Percentiles rank a stretch among this genome's conserved stretches.
phyloP scores from a whole-genome alignment of 92 coral and sea anemone species.

The Plumapathes pennacea region DNA sequence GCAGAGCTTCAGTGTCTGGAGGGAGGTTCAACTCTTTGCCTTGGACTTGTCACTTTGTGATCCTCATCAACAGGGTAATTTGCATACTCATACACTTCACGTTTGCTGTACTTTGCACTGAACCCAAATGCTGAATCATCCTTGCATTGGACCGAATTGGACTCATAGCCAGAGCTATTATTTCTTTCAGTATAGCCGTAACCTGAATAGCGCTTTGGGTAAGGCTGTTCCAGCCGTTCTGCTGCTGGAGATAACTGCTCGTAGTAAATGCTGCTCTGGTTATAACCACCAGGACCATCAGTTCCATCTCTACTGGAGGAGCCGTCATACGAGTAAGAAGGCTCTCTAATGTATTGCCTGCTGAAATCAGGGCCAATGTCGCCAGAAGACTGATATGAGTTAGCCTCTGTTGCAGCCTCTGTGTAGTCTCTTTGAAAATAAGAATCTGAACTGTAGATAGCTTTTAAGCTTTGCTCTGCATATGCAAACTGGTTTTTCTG shows the following conservation, averaged over 20 bases:
- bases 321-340: not conserved
- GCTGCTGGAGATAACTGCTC: slow-evolving; percentile 85
- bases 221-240: slow-evolving; percentile 43
- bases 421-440: slow-evolving; percentile 23
- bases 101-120: slow-evolving; percentile 55
- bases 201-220: slow-evolving; percentile 35
- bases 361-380: slow-evolving; percentile 13
- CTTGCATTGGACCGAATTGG: slow-evolving; percentile 19
- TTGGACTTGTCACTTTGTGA: slow-evolving; percentile 9
- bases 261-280: slow-evolving; percentile 53
- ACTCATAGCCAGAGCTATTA: slow-evolving; percentile 40
- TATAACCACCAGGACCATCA: slow-evolving; percentile 24
- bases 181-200: slow-evolving; percentile 58
- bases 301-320: slow-evolving; percentile 8
- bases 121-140: slow-evolving; percentile 54
- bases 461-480: slow-evolving; percentile 22
- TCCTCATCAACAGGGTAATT: slow-evolving; percentile 11
- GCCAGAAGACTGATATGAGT: slow-evolving; percentile 5
- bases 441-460: slow-evolving; percentile 26
- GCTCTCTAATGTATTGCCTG: slow-evolving; percentile 1
- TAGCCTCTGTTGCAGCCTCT: slow-evolving; percentile 30
- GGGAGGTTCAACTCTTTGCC: slow-evolving; percentile 7
- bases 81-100: slow-evolving; percentile 26
- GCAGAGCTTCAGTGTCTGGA: too few species aligned
- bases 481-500: slow-evolving; percentile 17